Evolutionary conservation across 30 jellyfish, hydroid and myxozoan species (phyloP), one percentile per base, ranked within the genome.

Genomic region (Rhopilema esculentum): DNA sequence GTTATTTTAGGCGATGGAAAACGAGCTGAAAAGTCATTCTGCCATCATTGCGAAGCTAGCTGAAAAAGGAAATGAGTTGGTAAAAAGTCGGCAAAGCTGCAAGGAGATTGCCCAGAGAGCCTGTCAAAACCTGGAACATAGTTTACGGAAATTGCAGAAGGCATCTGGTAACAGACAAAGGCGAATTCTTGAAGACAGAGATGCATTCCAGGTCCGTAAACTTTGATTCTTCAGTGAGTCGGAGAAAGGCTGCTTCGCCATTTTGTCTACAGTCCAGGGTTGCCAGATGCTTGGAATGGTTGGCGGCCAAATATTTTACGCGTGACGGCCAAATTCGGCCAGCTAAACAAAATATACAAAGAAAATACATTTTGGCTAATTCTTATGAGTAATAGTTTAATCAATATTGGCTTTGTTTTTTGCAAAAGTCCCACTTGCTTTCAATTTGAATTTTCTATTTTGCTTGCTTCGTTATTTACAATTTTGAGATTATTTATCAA

Each of bases 1-100:
- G 7, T 16, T 73, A n/a, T 75, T 67, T 27, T 65, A 88, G 96
- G 96, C 96, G 16, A 8, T 88, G 16, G 92, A 88, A 49, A 72
- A 31, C 23, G 92, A 88, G 70, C 31, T 88, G 62, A 80, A 62
- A 74, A 70, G 80, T 50, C 96, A 88, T 49, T 29, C 89, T 1
- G 16, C 77, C 18, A 65, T 62, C 67, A 67, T 88, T 21, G 70
- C 40, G 70, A 80, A 71, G 51, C 65, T 88, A 1, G 61, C 79
- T 16, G 32, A 68, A 33, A 68, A 57, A 16, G 96, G 96, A 16
- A 27, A 72, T 30, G 83, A 27, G 66, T 16, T 32, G 78, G 84
- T 40, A 9, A 27, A 50, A 26, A 40, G 53, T 23, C 61, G 66
- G 26, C 88, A 72, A 2, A 27, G 29, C 23, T 65, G 25, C 23